A percentile compares a stretch with the other conserved stretches of the same genome.
These are phyloP conservation scores for Parnassius mnemosyne DNA, from an alignment of 2,888 invertebrate species.

Conservation along the genomic window DNA sequence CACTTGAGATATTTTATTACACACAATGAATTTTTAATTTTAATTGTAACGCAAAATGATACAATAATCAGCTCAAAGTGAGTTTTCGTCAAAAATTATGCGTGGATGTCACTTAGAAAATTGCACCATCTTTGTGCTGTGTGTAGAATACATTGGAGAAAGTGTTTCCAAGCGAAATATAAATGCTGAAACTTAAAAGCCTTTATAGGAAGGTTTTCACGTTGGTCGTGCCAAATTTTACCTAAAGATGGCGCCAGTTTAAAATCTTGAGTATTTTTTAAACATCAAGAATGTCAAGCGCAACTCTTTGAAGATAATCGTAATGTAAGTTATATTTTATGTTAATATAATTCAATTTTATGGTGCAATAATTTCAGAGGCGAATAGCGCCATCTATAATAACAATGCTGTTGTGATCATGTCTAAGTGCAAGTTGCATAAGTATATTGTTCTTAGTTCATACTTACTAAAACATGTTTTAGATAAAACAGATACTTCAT, in stretches of 20 bases:
- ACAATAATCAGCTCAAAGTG: too few relatives aligned
- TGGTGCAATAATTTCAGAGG: neutral
- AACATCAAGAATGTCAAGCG: neutral
- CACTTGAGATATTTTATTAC: too few relatives aligned
- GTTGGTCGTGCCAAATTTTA: conserved; percentile 19
- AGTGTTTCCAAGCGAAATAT: conserved; percentile 1
- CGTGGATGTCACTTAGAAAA: conserved; percentile 29
- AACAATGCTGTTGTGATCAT: neutral
- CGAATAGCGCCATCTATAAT: conserved; percentile 17
- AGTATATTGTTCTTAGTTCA: too few relatives aligned
- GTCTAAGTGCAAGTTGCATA: too few relatives aligned
- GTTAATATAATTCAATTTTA: conserved; percentile 7
- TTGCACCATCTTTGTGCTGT: conserved; percentile 14
- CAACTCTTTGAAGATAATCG: neutral
- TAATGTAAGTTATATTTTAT: conserved; percentile 9
- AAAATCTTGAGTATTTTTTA: neutral
- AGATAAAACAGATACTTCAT: too few relatives aligned
- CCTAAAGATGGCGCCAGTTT: conserved; percentile 34
- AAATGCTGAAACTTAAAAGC: conserved; percentile 1
- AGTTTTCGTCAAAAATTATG: conserved; percentile 4
- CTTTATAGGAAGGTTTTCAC: conserved; percentile 30
- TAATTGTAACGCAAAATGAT: too few relatives aligned
- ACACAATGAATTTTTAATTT: too few relatives aligned
- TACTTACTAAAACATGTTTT: too few relatives aligned
- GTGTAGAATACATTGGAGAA: neutral